Evolutionary conservation across 2,797 vertebrate genomes (phyloP), one percentile per base, ranked within the genome.

Genomic region (Cynopterus sphinx): DNA sequence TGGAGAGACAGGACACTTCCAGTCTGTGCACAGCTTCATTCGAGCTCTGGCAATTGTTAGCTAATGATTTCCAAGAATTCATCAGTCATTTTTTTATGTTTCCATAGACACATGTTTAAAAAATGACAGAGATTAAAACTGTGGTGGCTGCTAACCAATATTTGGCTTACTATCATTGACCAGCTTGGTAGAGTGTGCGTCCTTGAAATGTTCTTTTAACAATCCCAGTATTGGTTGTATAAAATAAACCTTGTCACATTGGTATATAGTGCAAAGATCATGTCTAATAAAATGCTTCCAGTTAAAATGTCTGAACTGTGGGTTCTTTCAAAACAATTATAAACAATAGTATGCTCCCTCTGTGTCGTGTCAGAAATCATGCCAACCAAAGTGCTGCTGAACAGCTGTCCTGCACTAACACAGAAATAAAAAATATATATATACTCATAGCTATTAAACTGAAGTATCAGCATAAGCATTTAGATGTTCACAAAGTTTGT

Each of bases 11-110:
- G 51, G 13, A 10, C 21, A 91, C 36, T 46, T 77, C 6, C 4
- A 74, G 49, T 15, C 67, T 17, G 7, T 70, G n/a, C 65, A 46
- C 36, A 78, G 65, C 94, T 94, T 87, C 75, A 88, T 53, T 90
- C 36, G 87, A 49, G 51, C 65, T 95, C 96, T 92, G 7, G 57
- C 86, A 36, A 9, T 83, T 95, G 89, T 82, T 86, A 93, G 91
- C 33, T 78, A 86, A 87, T 87, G 70, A 96, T 87, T 97, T 88
- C 63, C 49, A 78, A 3, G 63, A 57, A 61, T 2, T 73, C 57
- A 90, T 92, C 87, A 74, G 59, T 67, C 10, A 70, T 51, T 81
- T 92, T 65, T 79, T 84, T 49, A 78, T 65, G 39, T 88, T 36
- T 78, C 41, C 91, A 9, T 36, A 91, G 92, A 84, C 28, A 71